Conservation (phyloP, 1,140 invertebrate genomes). For the Drosophila neocordata region DNA sequence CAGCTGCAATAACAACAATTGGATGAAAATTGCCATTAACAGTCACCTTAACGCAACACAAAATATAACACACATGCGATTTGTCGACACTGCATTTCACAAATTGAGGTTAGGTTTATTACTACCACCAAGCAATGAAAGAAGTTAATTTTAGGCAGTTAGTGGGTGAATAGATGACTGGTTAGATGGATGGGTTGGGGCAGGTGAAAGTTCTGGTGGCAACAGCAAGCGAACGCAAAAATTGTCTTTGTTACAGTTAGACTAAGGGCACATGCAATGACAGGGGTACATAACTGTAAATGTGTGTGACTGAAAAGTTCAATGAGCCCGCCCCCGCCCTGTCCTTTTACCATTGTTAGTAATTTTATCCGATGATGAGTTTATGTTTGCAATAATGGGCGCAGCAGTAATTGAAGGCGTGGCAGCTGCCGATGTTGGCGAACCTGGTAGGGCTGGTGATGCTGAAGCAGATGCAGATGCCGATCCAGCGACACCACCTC, state of each 20-base stretch:
- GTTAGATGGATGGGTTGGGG: neutral
- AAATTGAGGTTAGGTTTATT: conserved; percentile 50
- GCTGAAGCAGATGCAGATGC: conserved; percentile 57
- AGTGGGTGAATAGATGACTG: neutral
- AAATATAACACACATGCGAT: conserved; percentile 41
- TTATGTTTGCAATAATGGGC: conserved; percentile 64
- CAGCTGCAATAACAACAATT: conserved; percentile 21
- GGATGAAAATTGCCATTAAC: conserved; percentile 33
- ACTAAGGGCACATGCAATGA: conserved; percentile 1
- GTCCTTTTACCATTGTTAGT: conserved; percentile 78
- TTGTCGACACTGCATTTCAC: conserved; percentile 36
- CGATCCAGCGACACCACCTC: conserved; percentile 23
- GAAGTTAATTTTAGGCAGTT: conserved; percentile 5
- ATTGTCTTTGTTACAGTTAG: conserved; percentile 4
- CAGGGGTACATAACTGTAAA: neutral
- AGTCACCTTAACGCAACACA: conserved; percentile 21
- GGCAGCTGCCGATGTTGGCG: conserved; percentile 71
- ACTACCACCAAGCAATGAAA: neutral
- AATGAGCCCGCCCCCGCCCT: conserved; percentile 12
- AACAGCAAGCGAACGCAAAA: neutral
- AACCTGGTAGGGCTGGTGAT: conserved; percentile 80
- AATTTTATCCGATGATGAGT: conserved; percentile 61
- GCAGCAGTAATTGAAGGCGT: conserved; percentile 66
- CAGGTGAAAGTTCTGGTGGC: neutral
- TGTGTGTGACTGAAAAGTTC: conserved; percentile 16